Base-by-base conservation (phyloP, 2,113 vertebrate genomes). In the Anoura caudifer region DNA sequence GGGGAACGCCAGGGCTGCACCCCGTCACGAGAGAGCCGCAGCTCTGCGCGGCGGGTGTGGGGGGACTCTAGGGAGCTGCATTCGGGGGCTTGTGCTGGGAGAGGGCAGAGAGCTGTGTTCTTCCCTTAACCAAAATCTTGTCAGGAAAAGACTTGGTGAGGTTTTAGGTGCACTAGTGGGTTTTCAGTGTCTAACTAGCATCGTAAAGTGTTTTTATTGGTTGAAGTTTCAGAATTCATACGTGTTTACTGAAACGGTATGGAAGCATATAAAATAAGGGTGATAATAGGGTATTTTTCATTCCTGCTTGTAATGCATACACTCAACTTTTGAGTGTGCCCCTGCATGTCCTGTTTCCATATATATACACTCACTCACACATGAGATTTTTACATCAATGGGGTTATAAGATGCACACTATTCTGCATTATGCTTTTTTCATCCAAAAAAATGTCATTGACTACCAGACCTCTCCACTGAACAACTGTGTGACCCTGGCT, bases 361-460 rank as follows among this genome's bases (percentile, higher is more conserved):
- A 28, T 36, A 15, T 61, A 4, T 28, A 8, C 26, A 3, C 16
- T 28, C 13, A 16, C 11, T 24, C 52, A 52, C 26, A 15, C 11
- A n/a, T 3, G 14, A 9, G 2, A 24, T 7, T 10, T 67, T 59
- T 9, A 19, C 6, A 4, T 47, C 31, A 17, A 13, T 2, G 11
- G 41, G 33, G 13, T 4, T 28, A 5, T n/a, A 41, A 5, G 24
- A 12, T 36, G 17, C 38, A 17, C 38, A 36, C 54, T 22, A 24
- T 65, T 54, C 45, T 36, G 31, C 17, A 31, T 0, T 11, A 24
- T 61, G 65, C n/a, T 50, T 47, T 56, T 61, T 36, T 43, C n/a
- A 45, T 17, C 19, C n/a, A 67, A 33, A 33, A 50, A 38, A 63
- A 52, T 24, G 26, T 79, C 11, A 7, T 9, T 4, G 43, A 22